Evolutionary conservation across 2,797 vertebrate species (phyloP), one percentile per base, ranked within the genome.

Genomic region (Xerus rutilus): DNA sequence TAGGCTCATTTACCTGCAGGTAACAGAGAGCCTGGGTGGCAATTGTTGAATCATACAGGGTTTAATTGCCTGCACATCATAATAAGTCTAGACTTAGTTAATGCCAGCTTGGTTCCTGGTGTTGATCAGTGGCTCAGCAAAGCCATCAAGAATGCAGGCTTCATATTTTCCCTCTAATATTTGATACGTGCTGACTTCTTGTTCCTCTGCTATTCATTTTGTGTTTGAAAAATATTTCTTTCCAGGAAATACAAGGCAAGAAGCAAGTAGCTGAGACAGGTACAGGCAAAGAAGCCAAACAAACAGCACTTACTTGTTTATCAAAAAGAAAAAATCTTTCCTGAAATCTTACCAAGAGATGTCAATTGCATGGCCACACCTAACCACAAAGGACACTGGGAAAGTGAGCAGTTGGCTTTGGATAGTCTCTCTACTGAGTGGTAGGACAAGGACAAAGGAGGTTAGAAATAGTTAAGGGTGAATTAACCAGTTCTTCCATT

Each of bases 201-300:
- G 7, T 65, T 94, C 52, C 77, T 86, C 54, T 45, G 2, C 12
- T 72, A 74, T 7, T 89, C 8, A 39, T 69, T 49, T 86, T 92
- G 32, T 52, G 3, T 92, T 92, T 54, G 35, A 76, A 90, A 91
- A 87, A 74, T 43, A 10, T 84, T 84, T 95, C 39, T 78, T 28
- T 93, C 35, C 23, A 54, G 12, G 69, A 43, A 93, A 81, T 86
- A 57, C 39, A 86, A 77, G 11, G 54, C 14, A 35, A 47, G 64
- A 82, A 92, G 8, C 47, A 45, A 32, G 43, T 73, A 82, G 30
- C 7, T 89, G 28, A 32, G 32, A 13, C 11, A 84, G 81, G 69
- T 88, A 54, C 32, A 74, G 18, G 28, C 13, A 52, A 89, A 52
- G 9, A 20, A 91, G 13, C 12, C 18, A 88, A 69, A 82, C 47